Evolutionary conservation across 2,797 vertebrate species (phyloP), one percentile per base, ranked within the genome.

Genomic region (Poecilia picta): DNA sequence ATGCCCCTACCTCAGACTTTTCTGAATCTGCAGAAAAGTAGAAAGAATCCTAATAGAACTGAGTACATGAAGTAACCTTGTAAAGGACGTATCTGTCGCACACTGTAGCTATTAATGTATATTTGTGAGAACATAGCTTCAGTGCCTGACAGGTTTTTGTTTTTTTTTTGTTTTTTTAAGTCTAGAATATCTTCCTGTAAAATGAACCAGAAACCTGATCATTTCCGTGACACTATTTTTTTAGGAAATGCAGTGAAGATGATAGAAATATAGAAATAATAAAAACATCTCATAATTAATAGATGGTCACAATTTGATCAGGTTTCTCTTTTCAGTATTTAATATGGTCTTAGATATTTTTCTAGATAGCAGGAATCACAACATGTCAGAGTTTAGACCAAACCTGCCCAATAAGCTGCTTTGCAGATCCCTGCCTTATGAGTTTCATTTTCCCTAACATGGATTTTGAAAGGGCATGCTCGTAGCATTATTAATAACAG

Each of bases 381-480:
- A 71, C n/a, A 45, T 45, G 2, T 15, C 6, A 45, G 41, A 25
- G 2, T 71, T 71, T n/a, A 18, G 5, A 51, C 36, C 43, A 55
- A 28, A 41, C 25, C 81, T 79, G 55, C 41, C 59, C 36, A 3
- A 13, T 53, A 12, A 59, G 39, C 51, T 80, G 78, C 74, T 82
- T 83, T 88, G 76, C 78, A 57, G 31, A 84, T 64, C 77, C 72
- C 78, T 83, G 31, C 8, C 36, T 0, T 78, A 0, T 53, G 70
- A 80, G 82, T 15, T 76, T 20, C 49, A 76, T 47, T 36, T 28
- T 11, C n/a, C 31, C 23, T 39, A 3, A 25, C 25, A 36, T 8
- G 8, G n/a, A 45, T 81, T 79, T 75, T 75, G 4, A 84, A 83
- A 73, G 46, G 70, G 88, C 88, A 91, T 93, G 89, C 76, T 76